Conservation (phyloP, 2,113 vertebrate species). For the Neopipo cinnamomea region DNA sequence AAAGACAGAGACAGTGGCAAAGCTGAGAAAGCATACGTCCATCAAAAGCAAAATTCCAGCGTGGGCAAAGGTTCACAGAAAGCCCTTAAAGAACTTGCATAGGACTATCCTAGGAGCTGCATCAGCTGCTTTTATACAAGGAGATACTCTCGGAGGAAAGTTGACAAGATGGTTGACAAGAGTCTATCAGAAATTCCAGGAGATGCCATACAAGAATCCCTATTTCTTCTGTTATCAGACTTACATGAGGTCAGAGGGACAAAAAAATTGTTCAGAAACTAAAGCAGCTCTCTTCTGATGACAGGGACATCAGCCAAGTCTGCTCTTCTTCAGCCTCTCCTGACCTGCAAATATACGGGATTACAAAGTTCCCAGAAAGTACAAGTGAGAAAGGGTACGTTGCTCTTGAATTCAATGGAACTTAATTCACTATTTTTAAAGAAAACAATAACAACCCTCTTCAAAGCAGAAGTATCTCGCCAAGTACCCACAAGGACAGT, state of each 20-base stretch:
- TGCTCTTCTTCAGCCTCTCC: neutral
- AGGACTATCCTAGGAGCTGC: neutral
- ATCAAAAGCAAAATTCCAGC: neutral
- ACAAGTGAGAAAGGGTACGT: neutral
- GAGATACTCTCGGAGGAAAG: neutral
- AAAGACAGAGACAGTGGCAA: neutral
- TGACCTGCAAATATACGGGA: neutral
- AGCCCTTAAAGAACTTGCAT: neutral
- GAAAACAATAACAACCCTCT: neutral
- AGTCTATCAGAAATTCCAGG: neutral
- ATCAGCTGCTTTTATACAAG: neutral
- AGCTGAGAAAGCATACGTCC: neutral
- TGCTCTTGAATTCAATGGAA: neutral
- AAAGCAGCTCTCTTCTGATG: neutral
- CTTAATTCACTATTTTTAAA: neutral
- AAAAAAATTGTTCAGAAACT: neutral
- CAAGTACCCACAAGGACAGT: neutral
- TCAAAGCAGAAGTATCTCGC: neutral
- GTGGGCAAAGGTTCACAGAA: neutral
- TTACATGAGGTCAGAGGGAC: neutral
- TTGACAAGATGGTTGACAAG: neutral
- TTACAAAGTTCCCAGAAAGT: neutral
- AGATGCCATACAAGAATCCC: neutral
- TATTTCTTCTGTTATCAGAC: neutral
- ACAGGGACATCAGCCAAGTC: neutral